These are phyloP conservation scores for Sarcoramphus papa DNA, from an alignment of 2,797 vertebrate genomes.

Conservation along the genomic window DNA sequence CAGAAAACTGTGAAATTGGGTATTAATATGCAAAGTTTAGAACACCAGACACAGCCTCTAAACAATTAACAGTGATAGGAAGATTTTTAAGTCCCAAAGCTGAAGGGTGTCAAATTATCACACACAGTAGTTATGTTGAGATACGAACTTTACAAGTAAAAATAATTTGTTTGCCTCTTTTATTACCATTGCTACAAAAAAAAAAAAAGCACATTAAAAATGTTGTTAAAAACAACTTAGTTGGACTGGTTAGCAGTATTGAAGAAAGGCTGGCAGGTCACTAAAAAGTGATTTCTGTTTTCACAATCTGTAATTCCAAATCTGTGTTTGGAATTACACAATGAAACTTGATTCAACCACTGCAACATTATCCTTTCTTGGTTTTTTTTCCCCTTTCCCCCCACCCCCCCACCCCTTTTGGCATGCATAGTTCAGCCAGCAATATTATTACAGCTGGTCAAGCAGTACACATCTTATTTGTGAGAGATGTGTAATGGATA, in stretches of 20 bases:
- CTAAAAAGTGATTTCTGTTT: slow-evolving; percentile 16
- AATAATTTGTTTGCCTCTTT: not conserved
- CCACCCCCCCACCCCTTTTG: not conserved
- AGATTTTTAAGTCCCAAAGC: not conserved
- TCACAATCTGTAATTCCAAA: not conserved
- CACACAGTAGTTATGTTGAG: not conserved
- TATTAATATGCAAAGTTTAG: not conserved
- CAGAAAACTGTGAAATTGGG: not conserved
- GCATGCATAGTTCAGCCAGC: not conserved
- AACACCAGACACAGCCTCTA: not conserved
- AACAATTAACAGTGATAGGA: not conserved
- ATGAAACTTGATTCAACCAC: slow-evolving; percentile 17
- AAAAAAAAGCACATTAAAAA: not conserved
- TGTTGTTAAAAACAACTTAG: not conserved
- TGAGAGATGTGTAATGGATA: not conserved
- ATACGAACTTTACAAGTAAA: not conserved
- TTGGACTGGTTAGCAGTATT: not conserved
- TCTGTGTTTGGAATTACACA: not conserved
- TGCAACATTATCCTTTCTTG: not conserved
- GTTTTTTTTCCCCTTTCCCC: too few relatives aligned
- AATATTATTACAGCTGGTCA: not conserved
- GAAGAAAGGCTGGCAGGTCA: not conserved
- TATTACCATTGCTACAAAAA: not conserved
- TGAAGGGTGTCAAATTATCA: not conserved
- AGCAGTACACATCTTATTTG: not conserved